These are phyloP conservation scores for Ceryle rudis DNA, from an alignment of 2,797 vertebrate species.

Conservation along the genomic window DNA sequence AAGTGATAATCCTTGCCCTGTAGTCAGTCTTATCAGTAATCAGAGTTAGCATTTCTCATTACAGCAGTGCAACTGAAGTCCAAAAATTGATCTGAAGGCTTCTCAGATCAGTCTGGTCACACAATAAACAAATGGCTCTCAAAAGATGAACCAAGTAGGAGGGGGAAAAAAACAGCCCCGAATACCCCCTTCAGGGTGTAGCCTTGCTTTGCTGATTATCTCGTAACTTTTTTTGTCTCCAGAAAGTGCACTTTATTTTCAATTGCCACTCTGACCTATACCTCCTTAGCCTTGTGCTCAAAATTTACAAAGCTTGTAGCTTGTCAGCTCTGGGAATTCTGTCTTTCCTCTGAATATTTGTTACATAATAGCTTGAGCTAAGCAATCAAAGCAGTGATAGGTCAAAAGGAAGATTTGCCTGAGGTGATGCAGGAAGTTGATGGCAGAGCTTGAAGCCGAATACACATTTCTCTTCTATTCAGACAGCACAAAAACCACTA, in stretches of 20 bases:
- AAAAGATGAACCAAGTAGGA: background rate
- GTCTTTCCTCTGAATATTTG: slow-evolving; percentile 58
- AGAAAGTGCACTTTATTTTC: slow-evolving; percentile 50
- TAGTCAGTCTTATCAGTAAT: background rate
- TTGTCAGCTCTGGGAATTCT: slow-evolving; percentile 55
- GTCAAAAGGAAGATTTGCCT: slow-evolving; percentile 71
- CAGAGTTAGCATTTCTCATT: slow-evolving; percentile 19
- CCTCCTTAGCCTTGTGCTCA: slow-evolving; percentile 25
- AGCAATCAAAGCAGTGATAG: slow-evolving; percentile 61
- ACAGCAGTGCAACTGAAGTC: background rate
- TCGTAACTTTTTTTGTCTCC: background rate
- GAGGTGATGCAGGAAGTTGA: slow-evolving; percentile 66
- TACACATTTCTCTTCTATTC: slow-evolving; percentile 34
- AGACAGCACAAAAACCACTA: background rate
- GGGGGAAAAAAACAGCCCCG: background rate
- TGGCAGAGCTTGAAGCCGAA: slow-evolving; percentile 61
- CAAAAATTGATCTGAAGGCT: background rate
- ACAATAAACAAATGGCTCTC: background rate
- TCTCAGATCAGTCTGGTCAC: background rate
- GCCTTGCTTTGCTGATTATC: background rate
- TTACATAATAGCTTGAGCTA: slow-evolving; percentile 66
- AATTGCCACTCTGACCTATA: background rate
- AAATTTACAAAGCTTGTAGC: slow-evolving; percentile 58
- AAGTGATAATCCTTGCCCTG: background rate
- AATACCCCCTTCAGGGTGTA: background rate